Conservation (phyloP, 2,888 invertebrate genomes). For the Gastrophysa polygoni region DNA sequence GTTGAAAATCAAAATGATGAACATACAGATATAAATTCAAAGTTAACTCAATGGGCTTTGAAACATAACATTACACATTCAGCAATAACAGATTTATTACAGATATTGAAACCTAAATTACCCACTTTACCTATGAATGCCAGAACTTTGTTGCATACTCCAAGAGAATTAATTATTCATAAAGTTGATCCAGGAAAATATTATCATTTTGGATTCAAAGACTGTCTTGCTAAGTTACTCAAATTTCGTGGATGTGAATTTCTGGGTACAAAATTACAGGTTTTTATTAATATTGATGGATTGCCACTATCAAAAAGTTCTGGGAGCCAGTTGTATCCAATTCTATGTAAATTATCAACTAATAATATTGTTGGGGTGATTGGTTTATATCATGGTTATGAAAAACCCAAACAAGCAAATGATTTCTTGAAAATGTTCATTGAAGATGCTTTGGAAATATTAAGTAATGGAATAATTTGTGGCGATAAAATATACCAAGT, state of each 20-base stretch:
- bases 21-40: conserved; percentile 12
- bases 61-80: conserved; percentile 17
- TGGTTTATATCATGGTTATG: too few species aligned
- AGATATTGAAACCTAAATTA: conserved; percentile 12
- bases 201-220: conserved; percentile 1
- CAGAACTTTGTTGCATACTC: conserved; percentile 2
- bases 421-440: conserved; percentile 2
- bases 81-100: conserved; percentile 1
- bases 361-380: conserved; percentile 2
- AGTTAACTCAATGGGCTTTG: conserved; percentile 14
- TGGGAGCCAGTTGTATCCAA: neutral
- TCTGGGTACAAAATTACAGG: neutral
- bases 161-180: neutral
- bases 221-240: conserved; percentile 9
- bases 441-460: neutral
- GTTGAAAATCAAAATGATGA: conserved; percentile 16
- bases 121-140: conserved; percentile 5
- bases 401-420: neutral
- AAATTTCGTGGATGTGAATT: neutral
- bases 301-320: conserved; percentile 7
- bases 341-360: conserved; percentile 6
- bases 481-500: too few species aligned
- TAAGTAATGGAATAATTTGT: too few species aligned
- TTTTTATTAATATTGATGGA: conserved; percentile 6
- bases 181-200: neutral